A percentile compares a stretch with the other conserved stretches of the same genome.
Conservation (phyloP, 53 echinoderm and acorn worm genomes). For the Patiria pectinifera region DNA sequence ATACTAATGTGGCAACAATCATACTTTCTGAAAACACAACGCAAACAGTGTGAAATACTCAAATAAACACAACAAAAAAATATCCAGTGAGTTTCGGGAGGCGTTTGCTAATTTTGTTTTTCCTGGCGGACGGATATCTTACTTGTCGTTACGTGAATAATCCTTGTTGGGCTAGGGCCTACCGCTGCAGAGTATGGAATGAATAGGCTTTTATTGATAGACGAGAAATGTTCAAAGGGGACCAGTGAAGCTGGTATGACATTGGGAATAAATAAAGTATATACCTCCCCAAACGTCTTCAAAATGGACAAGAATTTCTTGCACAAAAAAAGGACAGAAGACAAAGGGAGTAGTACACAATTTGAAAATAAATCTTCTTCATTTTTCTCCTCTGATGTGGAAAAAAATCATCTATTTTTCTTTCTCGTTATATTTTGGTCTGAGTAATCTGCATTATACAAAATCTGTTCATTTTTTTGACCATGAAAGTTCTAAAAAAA, state of each 20-base stretch:
- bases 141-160: constrained; percentile 44
- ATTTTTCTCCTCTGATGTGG: too few species aligned
- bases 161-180: constrained; percentile 63
- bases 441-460: too few species aligned
- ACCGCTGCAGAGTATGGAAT: constrained; percentile 51
- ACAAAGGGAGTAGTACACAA: too few species aligned
- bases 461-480: too few species aligned
- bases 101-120: background rate
- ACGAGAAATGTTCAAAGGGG: background rate
- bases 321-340: background rate
- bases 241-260: background rate
- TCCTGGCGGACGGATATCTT: constrained; percentile 21
- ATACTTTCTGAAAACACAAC: constrained; percentile 22
- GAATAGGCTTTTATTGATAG: constrained; percentile 43
- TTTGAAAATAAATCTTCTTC: too few species aligned
- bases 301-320: background rate
- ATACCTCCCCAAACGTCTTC: background rate
- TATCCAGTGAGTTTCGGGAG: background rate
- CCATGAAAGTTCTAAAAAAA: too few species aligned
- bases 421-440: too few species aligned
- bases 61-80: constrained; percentile 13
- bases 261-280: background rate
- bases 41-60: constrained; percentile 24
- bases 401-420: too few species aligned
- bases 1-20: background rate